A percentile compares a stretch with the other conserved stretches of the same genome.
phyloP scores from a whole-genome alignment of 2,888 invertebrate genomes.

The Acanthosepion pharaonis region DNA sequence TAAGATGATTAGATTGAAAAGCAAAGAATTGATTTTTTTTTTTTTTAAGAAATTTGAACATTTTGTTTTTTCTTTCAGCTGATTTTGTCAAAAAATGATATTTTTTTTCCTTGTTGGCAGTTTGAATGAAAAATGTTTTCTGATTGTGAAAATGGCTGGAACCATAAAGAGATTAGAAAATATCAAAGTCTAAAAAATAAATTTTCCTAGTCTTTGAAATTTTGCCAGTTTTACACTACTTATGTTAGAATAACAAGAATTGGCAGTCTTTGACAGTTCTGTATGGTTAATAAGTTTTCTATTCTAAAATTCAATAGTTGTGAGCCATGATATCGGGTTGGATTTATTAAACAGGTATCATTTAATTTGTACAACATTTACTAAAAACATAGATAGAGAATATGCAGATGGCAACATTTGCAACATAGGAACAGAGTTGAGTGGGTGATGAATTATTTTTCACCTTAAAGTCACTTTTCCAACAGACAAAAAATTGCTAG shows the following conservation, averaged over 20 bases:
- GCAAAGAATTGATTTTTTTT: neutral
- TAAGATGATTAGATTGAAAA: constrained; percentile 33
- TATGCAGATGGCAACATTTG: no score
- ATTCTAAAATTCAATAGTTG: neutral
- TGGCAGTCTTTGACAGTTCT: neutral
- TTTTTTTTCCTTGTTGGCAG: neutral
- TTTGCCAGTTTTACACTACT: neutral
- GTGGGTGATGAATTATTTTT: no score
- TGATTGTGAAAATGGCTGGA: neutral
- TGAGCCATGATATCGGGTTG: no score
- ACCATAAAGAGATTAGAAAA: constrained; percentile 33
- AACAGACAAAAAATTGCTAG: no score
- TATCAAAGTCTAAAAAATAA: neutral
- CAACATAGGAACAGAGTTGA: no score
- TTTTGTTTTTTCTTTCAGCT: neutral
- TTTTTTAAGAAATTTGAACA: neutral
- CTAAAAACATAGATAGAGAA: no score
- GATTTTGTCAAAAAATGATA: neutral
- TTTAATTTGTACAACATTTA: no score
- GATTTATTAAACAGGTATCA: no score
- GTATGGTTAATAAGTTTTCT: neutral
- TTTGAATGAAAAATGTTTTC: neutral
- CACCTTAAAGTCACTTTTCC: no score
- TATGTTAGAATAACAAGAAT: neutral
- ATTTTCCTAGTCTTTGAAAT: neutral